phyloP scores from a whole-genome alignment of 1,140 invertebrate genomes.

The Drosophila virilis region DNA sequence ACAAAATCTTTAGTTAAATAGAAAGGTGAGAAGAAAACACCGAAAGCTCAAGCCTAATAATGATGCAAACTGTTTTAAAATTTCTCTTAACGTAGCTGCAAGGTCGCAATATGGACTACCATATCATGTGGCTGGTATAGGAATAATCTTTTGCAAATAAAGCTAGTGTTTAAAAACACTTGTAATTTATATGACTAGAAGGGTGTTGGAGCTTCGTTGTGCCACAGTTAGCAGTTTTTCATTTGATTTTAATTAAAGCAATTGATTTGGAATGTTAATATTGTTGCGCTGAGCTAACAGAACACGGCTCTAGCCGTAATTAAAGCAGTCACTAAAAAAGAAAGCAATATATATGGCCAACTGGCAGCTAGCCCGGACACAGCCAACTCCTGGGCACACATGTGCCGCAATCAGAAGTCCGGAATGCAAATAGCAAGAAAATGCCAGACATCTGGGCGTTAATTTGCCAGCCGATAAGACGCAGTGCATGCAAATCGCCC shows the following conservation, averaged over 20 bases:
- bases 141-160: too few species aligned
- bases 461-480: conserved; percentile 50
- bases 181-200: too few species aligned
- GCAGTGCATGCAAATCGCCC: conserved; percentile 19
- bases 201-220: too few species aligned
- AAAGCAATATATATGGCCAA: not conserved
- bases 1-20: too few species aligned
- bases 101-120: too few species aligned
- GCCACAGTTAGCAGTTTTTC: too few species aligned
- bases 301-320: not conserved
- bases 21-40: too few species aligned
- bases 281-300: not conserved
- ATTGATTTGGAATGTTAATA: not conserved
- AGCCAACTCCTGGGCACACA: not conserved
- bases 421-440: conserved; percentile 11
- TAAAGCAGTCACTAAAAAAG: not conserved
- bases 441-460: conserved; percentile 41
- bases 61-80: too few species aligned
- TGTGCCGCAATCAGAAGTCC: not conserved
- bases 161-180: too few species aligned
- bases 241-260: not conserved
- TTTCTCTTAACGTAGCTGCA: too few species aligned
- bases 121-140: too few species aligned
- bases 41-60: too few species aligned
- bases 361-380: not conserved